Percentiles rank a stretch among this genome's conserved stretches.
phyloP scores from a whole-genome alignment of 2,113 vertebrate genomes.

The Gopherus flavomarginatus region DNA sequence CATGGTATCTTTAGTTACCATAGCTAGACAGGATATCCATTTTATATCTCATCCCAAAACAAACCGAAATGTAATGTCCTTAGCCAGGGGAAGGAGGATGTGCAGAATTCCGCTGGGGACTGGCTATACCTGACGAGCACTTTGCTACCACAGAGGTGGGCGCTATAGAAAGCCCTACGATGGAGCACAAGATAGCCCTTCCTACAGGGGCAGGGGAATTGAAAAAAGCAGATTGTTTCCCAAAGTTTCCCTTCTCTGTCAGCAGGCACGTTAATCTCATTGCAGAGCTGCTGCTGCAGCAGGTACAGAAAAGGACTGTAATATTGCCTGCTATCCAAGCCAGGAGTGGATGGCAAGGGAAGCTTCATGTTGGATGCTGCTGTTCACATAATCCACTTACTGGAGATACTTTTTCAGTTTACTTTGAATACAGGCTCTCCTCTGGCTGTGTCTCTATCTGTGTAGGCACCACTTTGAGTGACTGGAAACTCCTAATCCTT shows the following conservation, averaged over 20 bases:
- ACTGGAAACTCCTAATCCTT: constrained; percentile 62
- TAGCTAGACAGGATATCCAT: not conserved
- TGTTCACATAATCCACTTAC: constrained; percentile 20
- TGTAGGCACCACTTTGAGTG: not conserved
- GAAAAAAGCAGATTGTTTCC: constrained; percentile 16
- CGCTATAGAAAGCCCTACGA: not conserved
- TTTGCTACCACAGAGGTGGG: not conserved
- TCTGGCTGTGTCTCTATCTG: not conserved
- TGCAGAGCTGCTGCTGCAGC: constrained; percentile 41
- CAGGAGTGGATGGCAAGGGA: not conserved
- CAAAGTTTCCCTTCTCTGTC: not conserved
- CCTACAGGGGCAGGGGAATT: accelerated
- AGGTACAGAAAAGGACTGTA: constrained; percentile 18
- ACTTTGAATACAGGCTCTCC: not conserved
- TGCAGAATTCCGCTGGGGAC: not conserved
- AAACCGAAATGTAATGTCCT: not conserved
- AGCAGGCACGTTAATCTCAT: constrained; percentile 37
- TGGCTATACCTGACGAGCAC: not conserved
- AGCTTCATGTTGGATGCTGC: constrained; percentile 18
- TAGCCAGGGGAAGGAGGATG: not conserved
- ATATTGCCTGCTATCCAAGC: not conserved
- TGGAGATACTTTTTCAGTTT: not conserved
- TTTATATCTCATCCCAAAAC: not conserved
- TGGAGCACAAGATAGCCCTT: not conserved
- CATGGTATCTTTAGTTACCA: constrained; percentile 14